phyloP scores from a whole-genome alignment of 1,140 invertebrate species.

The Acromyrmex echinatior region DNA sequence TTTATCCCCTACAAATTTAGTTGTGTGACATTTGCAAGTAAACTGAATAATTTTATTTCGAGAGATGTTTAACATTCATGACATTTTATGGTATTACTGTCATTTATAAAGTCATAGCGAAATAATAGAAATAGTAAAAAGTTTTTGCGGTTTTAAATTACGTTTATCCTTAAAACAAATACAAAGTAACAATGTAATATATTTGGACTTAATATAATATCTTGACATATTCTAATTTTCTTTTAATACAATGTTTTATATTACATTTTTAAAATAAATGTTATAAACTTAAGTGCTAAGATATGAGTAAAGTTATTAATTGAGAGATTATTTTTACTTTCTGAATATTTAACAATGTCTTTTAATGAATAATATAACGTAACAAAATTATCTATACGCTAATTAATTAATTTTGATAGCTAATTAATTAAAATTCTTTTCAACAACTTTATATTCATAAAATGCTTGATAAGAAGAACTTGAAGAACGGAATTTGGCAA shows the following conservation, averaged over 20 bases:
- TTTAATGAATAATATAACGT: background rate
- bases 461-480: slow-evolving; percentile 24
- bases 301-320: background rate
- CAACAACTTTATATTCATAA: background rate
- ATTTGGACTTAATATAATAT: background rate
- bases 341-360: background rate
- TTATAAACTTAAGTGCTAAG: background rate
- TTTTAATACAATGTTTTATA: background rate
- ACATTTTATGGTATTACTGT: slow-evolving; percentile 1
- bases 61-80: background rate
- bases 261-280: slow-evolving; percentile 12
- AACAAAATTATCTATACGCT: background rate
- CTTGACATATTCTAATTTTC: background rate
- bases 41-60: slow-evolving; percentile 8
- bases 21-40: slow-evolving; percentile 6
- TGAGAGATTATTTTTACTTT: background rate
- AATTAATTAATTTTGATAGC: slow-evolving; percentile 25
- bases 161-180: background rate
- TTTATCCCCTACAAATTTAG: background rate
- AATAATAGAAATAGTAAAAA: slow-evolving; percentile 4
- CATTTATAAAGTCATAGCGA: background rate
- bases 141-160: background rate
- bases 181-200: background rate
- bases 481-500: slow-evolving; percentile 19
- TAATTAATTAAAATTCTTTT: slow-evolving; percentile 20